Conservation (phyloP, 2,888 invertebrate genomes). For the Lymantria monacha region DNA sequence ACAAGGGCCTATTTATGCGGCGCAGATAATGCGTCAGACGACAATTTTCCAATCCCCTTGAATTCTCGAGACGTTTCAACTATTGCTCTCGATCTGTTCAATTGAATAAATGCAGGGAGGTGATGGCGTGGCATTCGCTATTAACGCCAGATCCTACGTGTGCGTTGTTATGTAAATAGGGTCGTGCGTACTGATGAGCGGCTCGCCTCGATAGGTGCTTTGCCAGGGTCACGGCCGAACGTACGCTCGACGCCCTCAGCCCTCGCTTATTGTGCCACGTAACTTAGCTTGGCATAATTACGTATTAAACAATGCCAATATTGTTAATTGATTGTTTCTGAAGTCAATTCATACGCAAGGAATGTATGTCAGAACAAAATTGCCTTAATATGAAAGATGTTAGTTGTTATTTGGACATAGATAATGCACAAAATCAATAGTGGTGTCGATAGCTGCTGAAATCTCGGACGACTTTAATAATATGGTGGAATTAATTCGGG, state of each 20-base stretch:
- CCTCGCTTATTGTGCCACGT: constrained; percentile 29
- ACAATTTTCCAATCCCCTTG: constrained; percentile 31
- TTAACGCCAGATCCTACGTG: constrained; percentile 48
- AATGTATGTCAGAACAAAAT: too few species aligned
- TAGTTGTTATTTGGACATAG: too few species aligned
- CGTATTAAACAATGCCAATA: constrained; percentile 7
- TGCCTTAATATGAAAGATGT: too few species aligned
- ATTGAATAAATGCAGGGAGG: constrained; percentile 69
- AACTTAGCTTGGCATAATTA: constrained; percentile 20
- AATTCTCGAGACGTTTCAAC: constrained; percentile 57
- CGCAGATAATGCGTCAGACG: constrained; percentile 11
- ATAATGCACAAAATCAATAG: too few species aligned
- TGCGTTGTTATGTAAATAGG: constrained; percentile 67
- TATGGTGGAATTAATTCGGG: too few species aligned
- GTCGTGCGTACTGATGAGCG: constrained; percentile 33
- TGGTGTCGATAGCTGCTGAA: too few species aligned
- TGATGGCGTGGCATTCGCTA: constrained; percentile 51
- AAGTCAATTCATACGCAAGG: too few species aligned
- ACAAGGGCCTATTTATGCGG: constrained; percentile 4
- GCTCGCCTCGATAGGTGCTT: constrained; percentile 26
- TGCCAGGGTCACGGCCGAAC: constrained; percentile 47
- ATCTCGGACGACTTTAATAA: too few species aligned
- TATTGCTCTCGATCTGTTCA: constrained; percentile 69
- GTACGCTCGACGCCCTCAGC: constrained; percentile 39
- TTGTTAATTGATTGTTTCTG: too few species aligned